These are phyloP conservation scores for Liparis tanakae DNA, from an alignment of 2,797 vertebrate genomes.

Conservation along the genomic window DNA sequence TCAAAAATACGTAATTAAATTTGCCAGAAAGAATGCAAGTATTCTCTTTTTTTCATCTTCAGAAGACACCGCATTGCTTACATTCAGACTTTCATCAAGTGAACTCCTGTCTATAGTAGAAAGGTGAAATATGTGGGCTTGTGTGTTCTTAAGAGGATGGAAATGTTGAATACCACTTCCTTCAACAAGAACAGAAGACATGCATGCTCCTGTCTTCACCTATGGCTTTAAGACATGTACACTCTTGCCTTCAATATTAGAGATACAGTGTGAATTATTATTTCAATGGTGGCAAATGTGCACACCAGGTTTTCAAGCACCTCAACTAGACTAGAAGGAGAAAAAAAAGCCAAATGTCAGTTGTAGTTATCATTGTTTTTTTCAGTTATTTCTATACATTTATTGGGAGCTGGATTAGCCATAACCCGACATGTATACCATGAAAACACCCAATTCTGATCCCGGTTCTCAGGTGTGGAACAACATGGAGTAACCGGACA, in stretches of 20 bases:
- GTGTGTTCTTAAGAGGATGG: slow-evolving; percentile 40
- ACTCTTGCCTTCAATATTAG: slow-evolving; percentile 40
- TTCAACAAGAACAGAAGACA: slow-evolving; percentile 51
- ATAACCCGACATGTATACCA: background rate
- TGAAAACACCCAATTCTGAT: background rate
- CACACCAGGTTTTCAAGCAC: slow-evolving; percentile 10
- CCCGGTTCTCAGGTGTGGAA: background rate
- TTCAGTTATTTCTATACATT: background rate
- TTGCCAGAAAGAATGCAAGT: background rate
- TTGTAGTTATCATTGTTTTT: background rate
- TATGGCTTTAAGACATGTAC: slow-evolving; percentile 36
- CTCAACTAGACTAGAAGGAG: slow-evolving; percentile 1
- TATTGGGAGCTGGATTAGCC: background rate
- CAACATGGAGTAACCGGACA: background rate
- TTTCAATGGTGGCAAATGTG: slow-evolving; percentile 26
- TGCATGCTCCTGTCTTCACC: slow-evolving; percentile 46
- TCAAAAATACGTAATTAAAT: background rate
- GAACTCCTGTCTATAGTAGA: slow-evolving; percentile 9
- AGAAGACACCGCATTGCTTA: slow-evolving; percentile 26
- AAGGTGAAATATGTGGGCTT: slow-evolving; percentile 41
- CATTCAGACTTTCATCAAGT: slow-evolving; percentile 23
- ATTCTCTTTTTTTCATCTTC: background rate
- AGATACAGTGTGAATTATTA: slow-evolving; percentile 33
- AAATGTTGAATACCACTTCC: slow-evolving; percentile 45
- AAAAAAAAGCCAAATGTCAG: slow-evolving; percentile 1